phyloP scores from a whole-genome alignment of 2,888 invertebrate genomes.

The Drosophila bunnanda region DNA sequence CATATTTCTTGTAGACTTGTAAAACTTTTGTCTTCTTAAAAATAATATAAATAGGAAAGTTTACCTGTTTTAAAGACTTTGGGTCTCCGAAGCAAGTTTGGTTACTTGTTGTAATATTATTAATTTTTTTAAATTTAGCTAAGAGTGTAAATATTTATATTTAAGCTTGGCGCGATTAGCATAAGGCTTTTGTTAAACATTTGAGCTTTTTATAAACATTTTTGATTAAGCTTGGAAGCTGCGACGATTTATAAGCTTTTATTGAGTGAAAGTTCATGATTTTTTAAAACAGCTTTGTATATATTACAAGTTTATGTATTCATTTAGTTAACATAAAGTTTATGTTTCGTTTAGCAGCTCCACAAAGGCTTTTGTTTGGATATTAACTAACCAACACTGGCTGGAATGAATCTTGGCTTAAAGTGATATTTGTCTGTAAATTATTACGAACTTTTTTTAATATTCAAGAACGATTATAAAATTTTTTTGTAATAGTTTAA shows the following conservation, averaged over 20 bases:
- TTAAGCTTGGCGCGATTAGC: neutral
- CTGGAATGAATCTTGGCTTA: neutral
- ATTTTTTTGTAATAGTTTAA: neutral
- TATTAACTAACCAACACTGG: neutral
- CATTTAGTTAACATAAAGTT: neutral
- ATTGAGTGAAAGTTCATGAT: conserved; percentile 1
- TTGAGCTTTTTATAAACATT: conserved; percentile 7
- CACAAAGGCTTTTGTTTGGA: neutral
- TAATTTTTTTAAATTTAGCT: neutral
- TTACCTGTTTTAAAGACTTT: no score
- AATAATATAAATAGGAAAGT: no score
- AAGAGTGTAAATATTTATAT: neutral
- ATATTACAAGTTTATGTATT: no score
- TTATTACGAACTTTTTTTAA: neutral
- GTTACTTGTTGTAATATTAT: neutral
- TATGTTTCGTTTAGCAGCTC: neutral
- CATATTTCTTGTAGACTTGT: no score
- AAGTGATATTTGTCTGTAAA: neutral
- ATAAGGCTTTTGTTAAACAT: conserved; percentile 9
- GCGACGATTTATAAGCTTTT: conserved; percentile 1
- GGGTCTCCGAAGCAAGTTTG: neutral
- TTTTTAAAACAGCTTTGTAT: neutral
- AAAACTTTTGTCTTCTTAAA: no score
- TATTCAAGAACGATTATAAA: neutral
- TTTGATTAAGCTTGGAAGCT: conserved; percentile 17